Base-by-base conservation (phyloP, 2,797 vertebrate genomes). In the Gymnothorax reevesii region DNA sequence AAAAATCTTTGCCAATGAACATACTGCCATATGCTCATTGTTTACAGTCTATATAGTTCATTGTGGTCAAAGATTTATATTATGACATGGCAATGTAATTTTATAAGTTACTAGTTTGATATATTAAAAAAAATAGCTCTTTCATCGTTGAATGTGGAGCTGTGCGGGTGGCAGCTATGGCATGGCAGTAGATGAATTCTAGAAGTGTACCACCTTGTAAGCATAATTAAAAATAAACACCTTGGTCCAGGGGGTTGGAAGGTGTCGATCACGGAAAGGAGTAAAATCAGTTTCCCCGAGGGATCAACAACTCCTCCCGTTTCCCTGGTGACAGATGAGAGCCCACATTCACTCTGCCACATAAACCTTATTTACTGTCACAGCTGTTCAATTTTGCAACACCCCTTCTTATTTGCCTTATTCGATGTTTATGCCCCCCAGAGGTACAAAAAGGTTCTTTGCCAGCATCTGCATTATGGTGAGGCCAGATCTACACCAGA, bases 281-380 rank as follows among this genome's bases (percentile, higher is more conserved):
- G 90, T 92, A 89, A 91, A 89, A 87, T 91, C 89, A 84, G 88
- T 90, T 88, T 92, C 89, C 94, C 93, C 93, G 89, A 93, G 94
- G 93, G 94, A 95, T 93, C 93, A 94, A 95, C 94, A 94, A 94
- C 90, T 90, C 93, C 91, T 91, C 90, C 91, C 88, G 93, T 94
- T 95, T 94, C 94, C 90, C 91, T 93, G 92, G 93, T 94, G 93
- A 96, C 95, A 91, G 91, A 95, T 93, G 94, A 94, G 92, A 91
- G 89, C 92, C 92, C 92, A 90, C 91, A 90, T 94, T 93, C 90
- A 88, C 90, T 91, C 90, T 94, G 93, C 93, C 95, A 95, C 94
- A 96, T 96, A 95, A 95, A 96, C 92, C 92, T 95, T 95, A 95
- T 96, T 96, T 95, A 96, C 94, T 94, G 92, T 94, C 93, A 91